Evolutionary conservation across 2,888 invertebrate species (phyloP), one percentile per base, ranked within the genome.

Genomic region (Xanthorhoe designata): DNA sequence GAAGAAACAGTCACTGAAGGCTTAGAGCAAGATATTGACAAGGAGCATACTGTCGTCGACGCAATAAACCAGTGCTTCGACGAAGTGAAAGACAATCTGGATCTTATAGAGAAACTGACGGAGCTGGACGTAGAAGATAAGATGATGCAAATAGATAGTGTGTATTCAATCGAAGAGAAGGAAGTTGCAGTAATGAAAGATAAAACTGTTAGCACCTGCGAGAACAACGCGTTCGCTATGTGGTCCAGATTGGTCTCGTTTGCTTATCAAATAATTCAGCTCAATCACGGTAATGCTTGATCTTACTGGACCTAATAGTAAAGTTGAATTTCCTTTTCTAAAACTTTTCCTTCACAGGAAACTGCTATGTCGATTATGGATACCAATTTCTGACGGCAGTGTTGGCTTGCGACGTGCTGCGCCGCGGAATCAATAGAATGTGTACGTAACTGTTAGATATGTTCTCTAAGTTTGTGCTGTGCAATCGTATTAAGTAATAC

Each of bases 221-320:
- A 84, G 42, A 79, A 79, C 58, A 80, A 80, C 63, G 38, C 85
- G 7, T 69, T 80, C 32, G 70, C 77, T 13, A 75, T 90, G 60
- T 93, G 92, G 92, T 81, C 89, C 0, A 87, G 85, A 69, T 71
- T 93, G 49, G 92, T 93, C 10, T 84, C 88, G 3, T 91, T 91
- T 69, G 90, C 92, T 7, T 89, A 90, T 74, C 87, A 91, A 78
- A 75, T 89, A 9, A 82, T 89, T 57, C 84, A 87, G 69, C 75
- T 88, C 15, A 89, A 89, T 68, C 89, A 87, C 61, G 92, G 92
- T 91, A 74, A 79, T 42, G 5, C 9, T 10, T 24, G 9, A 10
- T 2, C 1, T 51, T 42, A 51, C 4, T 13, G 17, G n/a, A n/a
- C n/a, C n/a, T 47, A 15, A 47, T 47, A 47, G 24, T 1, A 24